Conservation (phyloP, 2,888 invertebrate species). For the Sinohyriopsis cumingii region DNA sequence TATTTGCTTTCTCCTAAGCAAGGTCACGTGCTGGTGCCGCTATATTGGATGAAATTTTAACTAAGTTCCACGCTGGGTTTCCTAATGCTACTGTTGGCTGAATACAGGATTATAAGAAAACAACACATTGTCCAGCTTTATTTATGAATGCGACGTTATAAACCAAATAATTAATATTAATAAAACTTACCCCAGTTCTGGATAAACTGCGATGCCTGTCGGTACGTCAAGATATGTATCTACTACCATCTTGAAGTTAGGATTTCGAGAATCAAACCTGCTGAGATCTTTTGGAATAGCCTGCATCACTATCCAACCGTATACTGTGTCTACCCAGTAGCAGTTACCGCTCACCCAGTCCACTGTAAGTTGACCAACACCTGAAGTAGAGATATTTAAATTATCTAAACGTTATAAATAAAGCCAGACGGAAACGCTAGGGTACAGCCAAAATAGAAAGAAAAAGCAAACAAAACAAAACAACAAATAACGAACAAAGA, state of each 20-base stretch:
- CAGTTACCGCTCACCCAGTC: slow-evolving; percentile 27
- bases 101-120: too few relatives aligned
- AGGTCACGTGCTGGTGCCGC: too few relatives aligned
- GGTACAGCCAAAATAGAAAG: too few relatives aligned
- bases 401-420: neutral
- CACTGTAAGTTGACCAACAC: slow-evolving; percentile 23
- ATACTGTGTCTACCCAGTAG: slow-evolving; percentile 29
- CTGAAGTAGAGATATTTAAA: slow-evolving; percentile 7
- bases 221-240: slow-evolving; percentile 21
- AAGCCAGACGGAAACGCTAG: too few relatives aligned
- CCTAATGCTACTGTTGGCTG: too few relatives aligned
- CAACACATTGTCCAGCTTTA: too few relatives aligned
- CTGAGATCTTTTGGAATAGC: slow-evolving; percentile 5
- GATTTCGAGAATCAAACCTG: slow-evolving; percentile 5
- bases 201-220: slow-evolving; percentile 25
- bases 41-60: too few relatives aligned
- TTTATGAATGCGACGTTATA: neutral
- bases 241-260: slow-evolving; percentile 12
- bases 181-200: slow-evolving; percentile 16
- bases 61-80: too few relatives aligned
- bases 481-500: too few relatives aligned
- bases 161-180: neutral
- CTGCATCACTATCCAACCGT: slow-evolving; percentile 32
- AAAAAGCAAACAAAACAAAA: too few relatives aligned
- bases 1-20: too few relatives aligned